Percentiles rank a stretch among this genome's conserved stretches.
Conservation (phyloP, 1,140 invertebrate genomes). For the Zaprionus africanus region DNA sequence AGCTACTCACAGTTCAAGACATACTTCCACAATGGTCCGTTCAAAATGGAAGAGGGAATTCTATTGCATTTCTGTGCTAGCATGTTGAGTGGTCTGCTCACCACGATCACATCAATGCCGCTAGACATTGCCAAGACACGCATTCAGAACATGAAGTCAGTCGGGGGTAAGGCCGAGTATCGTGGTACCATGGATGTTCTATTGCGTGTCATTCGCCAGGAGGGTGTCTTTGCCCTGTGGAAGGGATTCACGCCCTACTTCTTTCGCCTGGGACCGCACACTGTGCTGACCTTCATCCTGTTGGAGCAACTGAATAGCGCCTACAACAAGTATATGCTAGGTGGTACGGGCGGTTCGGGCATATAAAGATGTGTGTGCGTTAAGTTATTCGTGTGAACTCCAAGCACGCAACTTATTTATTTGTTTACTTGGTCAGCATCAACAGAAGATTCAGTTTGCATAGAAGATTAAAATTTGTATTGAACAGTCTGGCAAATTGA, state of each 20-base stretch:
- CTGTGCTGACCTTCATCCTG: slow-evolving; percentile 99
- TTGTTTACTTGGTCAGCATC: no score
- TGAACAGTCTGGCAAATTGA: no score
- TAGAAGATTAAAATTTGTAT: no score
- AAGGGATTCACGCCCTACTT: slow-evolving; percentile 99
- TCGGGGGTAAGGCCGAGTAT: slow-evolving; percentile 96
- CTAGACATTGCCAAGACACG: slow-evolving; percentile 99
- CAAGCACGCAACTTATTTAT: no score
- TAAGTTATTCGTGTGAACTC: neutral
- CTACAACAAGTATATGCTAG: slow-evolving; percentile 85
- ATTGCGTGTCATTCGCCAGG: slow-evolving; percentile 92
- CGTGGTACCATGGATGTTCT: slow-evolving; percentile 95
- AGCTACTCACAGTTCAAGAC: slow-evolving; percentile 95
- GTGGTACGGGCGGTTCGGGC: slow-evolving; percentile 46
- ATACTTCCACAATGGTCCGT: slow-evolving; percentile 84
- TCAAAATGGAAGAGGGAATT: slow-evolving; percentile 95
- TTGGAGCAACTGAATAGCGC: slow-evolving; percentile 96
- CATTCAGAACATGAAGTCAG: slow-evolving; percentile 98
- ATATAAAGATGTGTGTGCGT: slow-evolving; percentile 44
- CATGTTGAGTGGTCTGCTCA: slow-evolving; percentile 98
- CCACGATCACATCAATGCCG: slow-evolving; percentile 98
- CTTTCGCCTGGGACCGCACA: slow-evolving; percentile 97
- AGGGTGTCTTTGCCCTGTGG: slow-evolving; percentile 98
- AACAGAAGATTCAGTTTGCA: no score
- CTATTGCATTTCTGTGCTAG: slow-evolving; percentile 96